A percentile compares a stretch with the other conserved stretches of the same genome.
These are phyloP conservation scores for Azemiops feae DNA, from an alignment of 2,113 vertebrate species.

Conservation along the genomic window DNA sequence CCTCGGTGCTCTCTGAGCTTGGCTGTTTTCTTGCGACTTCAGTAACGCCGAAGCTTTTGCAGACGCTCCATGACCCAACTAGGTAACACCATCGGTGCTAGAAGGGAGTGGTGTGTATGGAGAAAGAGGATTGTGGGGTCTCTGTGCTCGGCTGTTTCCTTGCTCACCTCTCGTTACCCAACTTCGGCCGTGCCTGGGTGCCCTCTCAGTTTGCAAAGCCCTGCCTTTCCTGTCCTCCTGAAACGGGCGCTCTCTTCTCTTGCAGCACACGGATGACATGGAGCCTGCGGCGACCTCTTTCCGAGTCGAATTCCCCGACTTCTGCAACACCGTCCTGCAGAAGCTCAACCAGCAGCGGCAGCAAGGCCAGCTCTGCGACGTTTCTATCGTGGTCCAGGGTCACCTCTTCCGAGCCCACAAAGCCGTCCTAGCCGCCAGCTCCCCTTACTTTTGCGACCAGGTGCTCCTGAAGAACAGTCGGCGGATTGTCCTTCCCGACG, in stretches of 20 bases:
- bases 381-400: slow-evolving; percentile 84
- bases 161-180: no score
- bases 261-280: slow-evolving; percentile 75
- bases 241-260: slow-evolving; percentile 35
- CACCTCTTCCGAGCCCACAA: slow-evolving; percentile 86
- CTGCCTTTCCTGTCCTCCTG: neutral
- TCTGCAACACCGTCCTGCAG: slow-evolving; percentile 83
- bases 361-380: slow-evolving; percentile 84
- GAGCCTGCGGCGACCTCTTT: slow-evolving; percentile 81
- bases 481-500: slow-evolving; percentile 82
- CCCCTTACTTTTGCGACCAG: slow-evolving; percentile 88
- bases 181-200: neutral
- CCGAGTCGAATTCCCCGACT: slow-evolving; percentile 87
- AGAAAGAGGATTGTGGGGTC: neutral
- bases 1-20: neutral
- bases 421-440: slow-evolving; percentile 85
- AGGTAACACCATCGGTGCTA: neutral
- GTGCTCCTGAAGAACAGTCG: slow-evolving; percentile 86
- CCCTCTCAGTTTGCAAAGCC: slow-evolving; percentile 14
- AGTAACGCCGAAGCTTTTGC: neutral
- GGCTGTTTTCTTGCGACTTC: no score
- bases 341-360: slow-evolving; percentile 87
- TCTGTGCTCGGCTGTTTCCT: no score
- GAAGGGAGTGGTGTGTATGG: neutral
- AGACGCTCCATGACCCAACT: neutral